Evolutionary conservation across 2,888 invertebrate species (phyloP).

Genomic region (Leptopilina drosophilae): DNA sequence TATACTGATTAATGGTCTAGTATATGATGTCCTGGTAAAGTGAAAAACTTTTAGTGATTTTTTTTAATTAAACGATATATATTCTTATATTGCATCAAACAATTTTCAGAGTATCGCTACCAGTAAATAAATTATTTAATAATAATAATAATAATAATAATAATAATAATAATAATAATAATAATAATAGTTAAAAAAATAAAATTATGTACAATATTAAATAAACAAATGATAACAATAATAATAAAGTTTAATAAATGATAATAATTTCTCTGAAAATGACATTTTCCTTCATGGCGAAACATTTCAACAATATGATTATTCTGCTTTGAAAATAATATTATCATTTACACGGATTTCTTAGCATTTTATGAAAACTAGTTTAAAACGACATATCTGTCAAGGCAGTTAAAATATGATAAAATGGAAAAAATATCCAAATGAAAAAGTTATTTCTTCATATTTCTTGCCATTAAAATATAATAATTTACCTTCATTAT

Average conservation of each 20-base stretch:
- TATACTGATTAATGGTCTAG: conserved; percentile 17
- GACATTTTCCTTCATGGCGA: background rate
- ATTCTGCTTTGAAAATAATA: conserved; percentile 28
- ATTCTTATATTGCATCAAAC: background rate
- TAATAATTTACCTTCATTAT: too few relatives aligned
- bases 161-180: too few relatives aligned
- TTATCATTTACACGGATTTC: conserved; percentile 5
- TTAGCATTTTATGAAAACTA: conserved; percentile 18
- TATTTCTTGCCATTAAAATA: background rate
- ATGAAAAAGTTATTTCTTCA: background rate
- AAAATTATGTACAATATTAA: too few relatives aligned
- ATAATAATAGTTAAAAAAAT: too few relatives aligned
- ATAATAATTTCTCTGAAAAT: conserved; percentile 37
- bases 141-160: too few relatives aligned
- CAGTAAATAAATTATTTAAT: background rate
- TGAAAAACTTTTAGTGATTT: background rate
- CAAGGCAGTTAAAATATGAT: background rate
- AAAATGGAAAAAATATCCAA: conserved; percentile 1
- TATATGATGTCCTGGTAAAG: background rate
- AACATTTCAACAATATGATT: background rate
- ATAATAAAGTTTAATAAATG: background rate
- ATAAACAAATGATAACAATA: too few relatives aligned
- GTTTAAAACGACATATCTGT: background rate
- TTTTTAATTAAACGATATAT: background rate
- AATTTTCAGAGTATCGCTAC: background rate